A percentile compares a stretch with the other conserved stretches of the same genome.
These are phyloP conservation scores for Elaeidobius kamerunicus DNA, from an alignment of 2,888 invertebrate genomes.

Conservation along the genomic window DNA sequence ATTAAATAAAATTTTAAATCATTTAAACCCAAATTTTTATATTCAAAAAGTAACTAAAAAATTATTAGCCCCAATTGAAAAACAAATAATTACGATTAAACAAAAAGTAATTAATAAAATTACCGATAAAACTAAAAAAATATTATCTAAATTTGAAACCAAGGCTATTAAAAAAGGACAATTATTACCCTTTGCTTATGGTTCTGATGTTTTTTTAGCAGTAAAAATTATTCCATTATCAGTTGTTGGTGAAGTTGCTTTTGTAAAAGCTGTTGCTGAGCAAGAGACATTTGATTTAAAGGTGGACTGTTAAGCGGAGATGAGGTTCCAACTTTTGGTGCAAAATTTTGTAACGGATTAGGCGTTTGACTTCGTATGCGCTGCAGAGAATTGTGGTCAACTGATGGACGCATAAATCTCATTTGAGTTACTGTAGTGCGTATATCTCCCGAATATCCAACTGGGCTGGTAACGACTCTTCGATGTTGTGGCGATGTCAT, in stretches of 20 bases:
- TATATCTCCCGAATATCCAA: constrained; percentile 42
- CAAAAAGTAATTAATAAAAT: too few relatives aligned
- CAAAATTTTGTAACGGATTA: constrained; percentile 43
- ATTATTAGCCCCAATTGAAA: too few relatives aligned
- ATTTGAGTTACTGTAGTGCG: constrained; percentile 39
- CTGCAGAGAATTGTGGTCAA: constrained; percentile 40
- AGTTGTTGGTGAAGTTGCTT: constrained; percentile 53
- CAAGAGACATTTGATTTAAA: constrained; percentile 43
- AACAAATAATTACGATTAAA: too few relatives aligned
- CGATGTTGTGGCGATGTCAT: constrained; percentile 60
- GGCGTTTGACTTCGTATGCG: constrained; percentile 41
- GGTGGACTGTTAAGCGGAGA: constrained; percentile 48
- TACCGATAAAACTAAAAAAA: too few relatives aligned
- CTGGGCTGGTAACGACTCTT: constrained; percentile 56
- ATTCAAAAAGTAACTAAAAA: too few relatives aligned
- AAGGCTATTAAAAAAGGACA: too few relatives aligned
- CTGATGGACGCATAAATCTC: constrained; percentile 43
- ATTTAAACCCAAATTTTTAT: too few relatives aligned
- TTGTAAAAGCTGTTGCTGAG: constrained; percentile 43
- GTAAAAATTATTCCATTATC: too few relatives aligned
- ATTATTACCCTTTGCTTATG: constrained; percentile 46
- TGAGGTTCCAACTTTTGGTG: constrained; percentile 47
- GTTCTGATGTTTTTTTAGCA: constrained; percentile 33
- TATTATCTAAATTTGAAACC: too few relatives aligned
- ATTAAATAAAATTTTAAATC: too few relatives aligned